Conservation (phyloP, 2,797 vertebrate species). For the Xenops minutus region DNA sequence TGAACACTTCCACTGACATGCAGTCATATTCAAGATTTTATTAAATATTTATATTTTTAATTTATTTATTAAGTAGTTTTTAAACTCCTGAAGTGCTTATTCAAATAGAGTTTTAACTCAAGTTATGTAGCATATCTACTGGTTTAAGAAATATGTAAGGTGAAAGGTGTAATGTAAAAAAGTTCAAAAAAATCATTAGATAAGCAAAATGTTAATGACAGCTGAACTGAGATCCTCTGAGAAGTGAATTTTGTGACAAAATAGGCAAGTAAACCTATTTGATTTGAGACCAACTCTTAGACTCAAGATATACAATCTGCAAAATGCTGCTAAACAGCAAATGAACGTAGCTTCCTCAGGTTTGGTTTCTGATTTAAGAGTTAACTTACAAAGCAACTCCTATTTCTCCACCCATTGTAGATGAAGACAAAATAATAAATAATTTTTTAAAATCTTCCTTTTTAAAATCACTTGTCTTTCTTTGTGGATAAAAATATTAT, state of each 20-base stretch:
- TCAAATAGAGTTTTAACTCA: neutral
- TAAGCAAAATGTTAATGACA: slow-evolving; percentile 56
- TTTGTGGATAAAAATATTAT: neutral
- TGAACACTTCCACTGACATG: neutral
- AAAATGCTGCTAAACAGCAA: neutral
- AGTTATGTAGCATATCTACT: neutral
- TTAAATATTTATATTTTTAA: neutral
- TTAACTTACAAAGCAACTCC: neutral
- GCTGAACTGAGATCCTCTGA: slow-evolving; percentile 66
- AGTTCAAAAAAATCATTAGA: slow-evolving; percentile 66
- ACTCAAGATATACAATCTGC: neutral
- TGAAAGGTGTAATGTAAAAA: neutral
- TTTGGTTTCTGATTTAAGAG: neutral
- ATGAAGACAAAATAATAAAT: neutral
- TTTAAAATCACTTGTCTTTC: neutral
- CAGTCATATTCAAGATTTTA: neutral
- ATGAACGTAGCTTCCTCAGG: neutral
- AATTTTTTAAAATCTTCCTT: neutral
- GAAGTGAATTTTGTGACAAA: slow-evolving; percentile 52
- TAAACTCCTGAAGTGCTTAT: neutral
- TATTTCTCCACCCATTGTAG: neutral
- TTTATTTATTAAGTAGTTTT: neutral
- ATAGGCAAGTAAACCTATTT: slow-evolving; percentile 45
- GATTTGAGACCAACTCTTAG: slow-evolving; percentile 45
- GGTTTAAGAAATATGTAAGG: neutral